Conservation (phyloP, 2,797 vertebrate species). For the Mycteria americana region DNA sequence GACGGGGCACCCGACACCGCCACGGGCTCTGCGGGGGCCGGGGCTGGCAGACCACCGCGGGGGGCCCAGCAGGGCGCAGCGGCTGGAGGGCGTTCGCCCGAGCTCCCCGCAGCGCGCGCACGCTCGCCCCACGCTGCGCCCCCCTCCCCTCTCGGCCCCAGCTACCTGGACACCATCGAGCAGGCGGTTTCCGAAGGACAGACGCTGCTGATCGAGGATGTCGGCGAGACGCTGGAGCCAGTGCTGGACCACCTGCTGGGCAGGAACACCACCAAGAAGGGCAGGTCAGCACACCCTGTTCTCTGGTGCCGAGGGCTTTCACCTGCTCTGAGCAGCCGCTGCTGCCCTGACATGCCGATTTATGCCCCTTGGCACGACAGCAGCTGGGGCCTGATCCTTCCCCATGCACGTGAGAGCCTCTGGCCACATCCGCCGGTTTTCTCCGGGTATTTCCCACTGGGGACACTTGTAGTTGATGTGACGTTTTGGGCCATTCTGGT, state of each 20-base stretch:
- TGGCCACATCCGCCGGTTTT: background rate
- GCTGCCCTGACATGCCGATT: background rate
- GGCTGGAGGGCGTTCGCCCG: background rate
- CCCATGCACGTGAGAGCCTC: background rate
- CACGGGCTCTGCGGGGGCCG: fast-evolving
- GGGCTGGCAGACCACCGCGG: fast-evolving
- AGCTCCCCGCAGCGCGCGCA: background rate
- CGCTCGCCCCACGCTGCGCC: fast-evolving
- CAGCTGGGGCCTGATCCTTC: background rate
- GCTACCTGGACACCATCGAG: conserved; percentile 76
- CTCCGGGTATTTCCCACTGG: background rate
- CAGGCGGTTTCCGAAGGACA: conserved; percentile 69
- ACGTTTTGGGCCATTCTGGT: background rate
- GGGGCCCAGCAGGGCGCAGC: fast-evolving
- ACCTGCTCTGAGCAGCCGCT: background rate
- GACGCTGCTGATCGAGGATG: conserved; percentile 74
- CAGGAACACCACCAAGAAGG: conserved; percentile 79
- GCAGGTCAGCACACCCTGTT: conserved; percentile 58
- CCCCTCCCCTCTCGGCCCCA: background rate
- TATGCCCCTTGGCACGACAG: background rate
- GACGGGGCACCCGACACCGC: background rate
- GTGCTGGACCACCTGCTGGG: conserved; percentile 78
- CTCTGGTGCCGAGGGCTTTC: background rate
- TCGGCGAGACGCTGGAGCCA: conserved; percentile 68
- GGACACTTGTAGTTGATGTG: background rate